Evolutionary conservation across 23 tunicate species (phyloP).

Genomic region (Trididemnum clinides): DNA sequence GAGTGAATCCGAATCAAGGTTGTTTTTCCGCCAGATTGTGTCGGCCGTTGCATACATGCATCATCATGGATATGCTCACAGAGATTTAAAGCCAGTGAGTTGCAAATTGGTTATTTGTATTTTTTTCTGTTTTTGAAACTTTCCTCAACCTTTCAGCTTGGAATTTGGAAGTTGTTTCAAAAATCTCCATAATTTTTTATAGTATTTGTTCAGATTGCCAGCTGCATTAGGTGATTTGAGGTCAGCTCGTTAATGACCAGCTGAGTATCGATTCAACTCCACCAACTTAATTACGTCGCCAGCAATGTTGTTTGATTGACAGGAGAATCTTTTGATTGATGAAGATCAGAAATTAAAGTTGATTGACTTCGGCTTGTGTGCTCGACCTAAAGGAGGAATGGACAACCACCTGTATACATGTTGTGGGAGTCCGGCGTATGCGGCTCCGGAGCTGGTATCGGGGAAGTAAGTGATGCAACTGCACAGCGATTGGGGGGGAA

Average conservation of each 20-base stretch:
- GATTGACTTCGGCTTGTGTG: constrained; percentile 99
- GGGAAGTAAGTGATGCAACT: constrained; percentile 53
- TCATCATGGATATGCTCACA: constrained; percentile 85
- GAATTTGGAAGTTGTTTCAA: no score
- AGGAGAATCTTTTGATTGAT: constrained; percentile 96
- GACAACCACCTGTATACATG: constrained; percentile 79
- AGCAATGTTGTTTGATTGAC: no score
- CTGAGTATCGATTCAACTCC: no score
- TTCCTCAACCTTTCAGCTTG: no score
- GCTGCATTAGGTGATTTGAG: no score
- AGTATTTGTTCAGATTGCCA: no score
- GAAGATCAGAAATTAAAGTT: constrained; percentile 87
- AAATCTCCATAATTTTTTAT: no score
- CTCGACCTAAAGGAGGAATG: constrained; percentile 88
- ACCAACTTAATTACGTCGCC: no score
- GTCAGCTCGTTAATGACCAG: no score
- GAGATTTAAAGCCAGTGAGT: constrained; percentile 96
- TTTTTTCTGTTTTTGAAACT: no score
- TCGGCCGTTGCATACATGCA: constrained; percentile 98
- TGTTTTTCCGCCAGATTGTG: constrained; percentile 95
- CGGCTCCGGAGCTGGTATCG: constrained; percentile 96
- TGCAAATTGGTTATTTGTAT: background rate
- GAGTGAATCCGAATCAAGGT: constrained; percentile 83
- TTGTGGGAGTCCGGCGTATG: constrained; percentile 99
- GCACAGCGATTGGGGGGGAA: background rate